phyloP scores from a whole-genome alignment of 2,888 invertebrate species.

The Nudaria mundana region DNA sequence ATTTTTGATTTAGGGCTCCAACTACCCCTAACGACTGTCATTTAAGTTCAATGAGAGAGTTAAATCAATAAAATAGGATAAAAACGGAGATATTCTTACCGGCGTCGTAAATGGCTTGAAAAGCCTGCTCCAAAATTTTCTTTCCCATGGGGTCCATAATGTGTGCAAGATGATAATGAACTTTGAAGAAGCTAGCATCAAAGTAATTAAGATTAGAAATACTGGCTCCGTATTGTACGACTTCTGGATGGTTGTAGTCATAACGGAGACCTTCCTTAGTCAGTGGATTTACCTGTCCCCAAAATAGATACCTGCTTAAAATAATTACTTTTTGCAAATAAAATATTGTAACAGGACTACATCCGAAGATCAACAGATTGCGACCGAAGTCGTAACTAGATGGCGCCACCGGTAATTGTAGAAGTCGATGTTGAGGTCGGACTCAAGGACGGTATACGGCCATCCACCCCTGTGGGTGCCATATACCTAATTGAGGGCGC shows the following conservation, averaged over 20 bases:
- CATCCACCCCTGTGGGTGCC: too few relatives aligned
- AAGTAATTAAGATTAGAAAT: slow-evolving; percentile 82
- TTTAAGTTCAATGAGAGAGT: too few relatives aligned
- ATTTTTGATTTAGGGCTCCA: too few relatives aligned
- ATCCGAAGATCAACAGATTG: too few relatives aligned
- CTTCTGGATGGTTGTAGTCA: slow-evolving; percentile 52
- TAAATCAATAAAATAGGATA: too few relatives aligned
- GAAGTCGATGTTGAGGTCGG: too few relatives aligned
- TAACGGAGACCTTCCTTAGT: slow-evolving; percentile 76
- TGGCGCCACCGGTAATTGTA: too few relatives aligned
- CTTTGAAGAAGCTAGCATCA: slow-evolving; percentile 86
- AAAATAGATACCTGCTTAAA: not conserved
- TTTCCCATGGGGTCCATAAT: slow-evolving; percentile 79
- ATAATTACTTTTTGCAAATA: not conserved
- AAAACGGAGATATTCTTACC: too few relatives aligned
- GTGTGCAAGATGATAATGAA: slow-evolving; percentile 82
- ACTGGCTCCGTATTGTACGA: slow-evolving; percentile 83
- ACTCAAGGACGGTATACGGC: too few relatives aligned
- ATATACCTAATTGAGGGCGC: too few relatives aligned
- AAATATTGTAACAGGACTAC: too few relatives aligned
- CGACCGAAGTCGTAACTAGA: not conserved
- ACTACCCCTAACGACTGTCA: too few relatives aligned
- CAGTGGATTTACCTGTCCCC: slow-evolving; percentile 78
- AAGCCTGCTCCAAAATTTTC: slow-evolving; percentile 85
- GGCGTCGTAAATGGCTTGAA: slow-evolving; percentile 88